Evolutionary conservation across 2,113 vertebrate species (phyloP).

Genomic region (Osmerus mordax): DNA sequence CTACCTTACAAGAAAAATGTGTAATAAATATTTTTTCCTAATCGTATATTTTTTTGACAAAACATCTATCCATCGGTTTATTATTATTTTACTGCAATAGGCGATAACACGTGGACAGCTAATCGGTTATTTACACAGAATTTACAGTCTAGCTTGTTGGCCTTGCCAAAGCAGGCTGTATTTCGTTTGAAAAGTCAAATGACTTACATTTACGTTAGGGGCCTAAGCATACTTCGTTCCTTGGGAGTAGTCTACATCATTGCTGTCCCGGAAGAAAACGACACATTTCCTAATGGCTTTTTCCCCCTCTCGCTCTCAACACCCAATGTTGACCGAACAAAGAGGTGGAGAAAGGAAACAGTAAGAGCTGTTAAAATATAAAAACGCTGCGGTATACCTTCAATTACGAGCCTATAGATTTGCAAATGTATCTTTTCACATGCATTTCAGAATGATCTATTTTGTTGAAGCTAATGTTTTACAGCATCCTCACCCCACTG

Average conservation of each 20-base stretch:
- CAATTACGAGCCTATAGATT: constrained; percentile 49
- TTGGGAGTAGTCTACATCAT: constrained; percentile 13
- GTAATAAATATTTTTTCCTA: no score
- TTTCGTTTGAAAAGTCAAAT: no score
- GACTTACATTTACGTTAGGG: not conserved
- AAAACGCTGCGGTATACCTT: constrained; percentile 37
- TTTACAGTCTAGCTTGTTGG: no score
- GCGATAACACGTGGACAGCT: no score
- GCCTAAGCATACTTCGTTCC: not conserved
- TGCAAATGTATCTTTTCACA: constrained; percentile 46
- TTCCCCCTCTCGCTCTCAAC: constrained; percentile 52
- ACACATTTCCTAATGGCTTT: constrained; percentile 39
- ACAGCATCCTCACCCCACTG: constrained; percentile 5
- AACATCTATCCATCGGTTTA: no score
- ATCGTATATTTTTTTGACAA: no score
- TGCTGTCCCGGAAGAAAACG: constrained; percentile 71
- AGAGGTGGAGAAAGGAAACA: constrained; percentile 64
- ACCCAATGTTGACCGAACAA: constrained; percentile 79
- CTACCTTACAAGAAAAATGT: no score
- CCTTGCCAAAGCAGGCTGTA: no score
- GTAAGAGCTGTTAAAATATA: constrained; percentile 39
- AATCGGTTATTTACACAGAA: no score
- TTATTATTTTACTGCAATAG: no score
- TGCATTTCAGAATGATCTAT: constrained; percentile 41
- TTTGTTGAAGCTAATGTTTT: constrained; percentile 31